Evolutionary conservation across 2,113 vertebrate genomes (phyloP), one percentile per base, ranked within the genome.

Genomic region (Onychostoma macrolepis): DNA sequence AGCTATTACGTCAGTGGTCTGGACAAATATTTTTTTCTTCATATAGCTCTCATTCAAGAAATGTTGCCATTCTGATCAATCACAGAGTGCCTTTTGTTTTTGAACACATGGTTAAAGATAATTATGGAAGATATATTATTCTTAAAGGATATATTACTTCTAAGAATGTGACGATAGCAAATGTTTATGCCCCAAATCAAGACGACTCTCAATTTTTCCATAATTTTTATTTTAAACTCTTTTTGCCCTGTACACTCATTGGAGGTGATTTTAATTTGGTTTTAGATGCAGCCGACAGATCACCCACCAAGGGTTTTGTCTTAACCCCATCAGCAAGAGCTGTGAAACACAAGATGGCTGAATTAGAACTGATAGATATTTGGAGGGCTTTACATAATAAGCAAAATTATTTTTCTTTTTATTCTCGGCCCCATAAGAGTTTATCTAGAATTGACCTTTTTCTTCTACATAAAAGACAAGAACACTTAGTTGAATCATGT

Each of bases 231-330:
- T 71, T 33, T 3, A 71, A 36, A 36, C 67, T 9, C 4, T 19
- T 71, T 71, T 71, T 71, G 67, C 67, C 67, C 17, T 71, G 67
- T 36, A 58, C 56, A 58, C 19, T 53, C 50, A 53, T 56, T 56
- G 19, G 53, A 56, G 19, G 53, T 56, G 17, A 56, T 3, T 56
- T 61, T 61, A n/a, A 61, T 1, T 61, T 61, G 58, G 24, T n/a
- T 4, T 4, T 11, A 61, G 24, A 61, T n/a, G 1, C 56, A 24
- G 2, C 58, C n/a, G 24, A 61, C 24, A n/a, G 58, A 61, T 61
- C 24, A n/a, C 24, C 9, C 3, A 3, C 3, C 10, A 61, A 61
- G 10, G 8, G 24, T 61, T 61, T 8, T 71, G 15, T 3, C 17
- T 71, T 71, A 9, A 71, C 69, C 6, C 30, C 67, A 36, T 71